Conservation (phyloP, 2,113 vertebrate genomes). For the Ophthalmolycus amberensis region DNA sequence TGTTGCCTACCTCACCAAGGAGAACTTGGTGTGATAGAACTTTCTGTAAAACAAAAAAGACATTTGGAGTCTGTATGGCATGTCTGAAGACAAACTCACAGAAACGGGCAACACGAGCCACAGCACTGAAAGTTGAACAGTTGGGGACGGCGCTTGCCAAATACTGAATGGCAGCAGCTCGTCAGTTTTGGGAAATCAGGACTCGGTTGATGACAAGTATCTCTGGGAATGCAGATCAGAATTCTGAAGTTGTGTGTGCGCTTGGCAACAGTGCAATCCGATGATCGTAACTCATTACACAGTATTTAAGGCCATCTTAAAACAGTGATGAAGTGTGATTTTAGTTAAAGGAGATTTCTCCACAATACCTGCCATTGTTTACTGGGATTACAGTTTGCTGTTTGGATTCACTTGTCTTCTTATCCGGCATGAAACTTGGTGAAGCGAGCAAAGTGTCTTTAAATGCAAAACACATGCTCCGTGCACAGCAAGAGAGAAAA, state of each 20-base stretch:
- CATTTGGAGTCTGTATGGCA: constrained; percentile 12
- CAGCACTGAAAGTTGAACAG: constrained; percentile 62
- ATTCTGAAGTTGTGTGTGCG: constrained; percentile 35
- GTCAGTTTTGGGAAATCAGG: constrained; percentile 60
- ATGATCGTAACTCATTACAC: constrained; percentile 52
- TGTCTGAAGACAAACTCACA: constrained; percentile 31
- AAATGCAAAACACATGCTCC: constrained; percentile 49
- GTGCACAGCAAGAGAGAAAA: not conserved
- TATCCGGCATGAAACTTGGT: constrained; percentile 37
- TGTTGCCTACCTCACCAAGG: constrained; percentile 21
- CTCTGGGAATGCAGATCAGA: constrained; percentile 45
- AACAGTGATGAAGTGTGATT: constrained; percentile 42
- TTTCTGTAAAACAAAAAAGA: constrained; percentile 24
- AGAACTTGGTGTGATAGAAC: constrained; percentile 29
- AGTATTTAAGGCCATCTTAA: constrained; percentile 51
- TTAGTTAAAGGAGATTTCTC: constrained; percentile 43
- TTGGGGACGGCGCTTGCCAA: constrained; percentile 67
- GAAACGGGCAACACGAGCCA: constrained; percentile 11
- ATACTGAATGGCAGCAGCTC: constrained; percentile 54
- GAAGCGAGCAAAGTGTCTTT: constrained; percentile 43
- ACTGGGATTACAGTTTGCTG: constrained; percentile 44
- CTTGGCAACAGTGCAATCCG: constrained; percentile 41
- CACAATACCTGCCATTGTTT: constrained; percentile 57
- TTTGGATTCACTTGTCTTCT: constrained; percentile 50
- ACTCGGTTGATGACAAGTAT: constrained; percentile 60